Conservation (phyloP, 2,888 invertebrate species). For the Lapara coniferarum region DNA sequence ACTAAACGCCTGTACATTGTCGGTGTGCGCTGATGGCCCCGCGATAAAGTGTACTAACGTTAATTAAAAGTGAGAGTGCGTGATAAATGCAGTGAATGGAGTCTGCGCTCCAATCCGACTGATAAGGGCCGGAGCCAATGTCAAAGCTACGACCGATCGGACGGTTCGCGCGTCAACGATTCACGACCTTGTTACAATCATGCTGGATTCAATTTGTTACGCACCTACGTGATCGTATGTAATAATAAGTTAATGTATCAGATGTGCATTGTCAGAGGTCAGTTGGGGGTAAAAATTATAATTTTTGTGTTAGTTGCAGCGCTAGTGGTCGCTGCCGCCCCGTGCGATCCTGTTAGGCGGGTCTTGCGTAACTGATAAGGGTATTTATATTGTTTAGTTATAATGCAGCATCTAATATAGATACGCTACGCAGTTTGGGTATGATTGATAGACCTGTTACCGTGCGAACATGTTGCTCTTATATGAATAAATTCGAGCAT, state of each 20-base stretch:
- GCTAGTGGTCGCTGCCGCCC: not conserved
- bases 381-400: not conserved
- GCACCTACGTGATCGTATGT: not conserved
- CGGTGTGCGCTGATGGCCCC: not conserved
- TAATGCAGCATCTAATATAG: not conserved
- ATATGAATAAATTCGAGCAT: too few species aligned
- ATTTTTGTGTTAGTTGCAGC: not conserved
- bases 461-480: too few species aligned
- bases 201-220: not conserved
- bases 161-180: not conserved
- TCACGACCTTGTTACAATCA: not conserved
- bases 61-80: slow-evolving; percentile 24
- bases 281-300: not conserved
- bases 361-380: slow-evolving; percentile 5
- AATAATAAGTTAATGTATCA: not conserved
- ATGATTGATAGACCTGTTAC: too few species aligned
- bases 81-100: slow-evolving; percentile 24
- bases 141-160: slow-evolving; percentile 29
- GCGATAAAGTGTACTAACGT: not conserved
- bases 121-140: slow-evolving; percentile 31
- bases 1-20: not conserved
- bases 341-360: not conserved
- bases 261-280: slow-evolving; percentile 1
- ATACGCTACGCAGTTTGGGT: too few species aligned
- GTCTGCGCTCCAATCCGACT: slow-evolving; percentile 19